Evolutionary conservation across 2,113 vertebrate species (phyloP), one percentile per base, ranked within the genome.

Genomic region (Etheostoma cragini): DNA sequence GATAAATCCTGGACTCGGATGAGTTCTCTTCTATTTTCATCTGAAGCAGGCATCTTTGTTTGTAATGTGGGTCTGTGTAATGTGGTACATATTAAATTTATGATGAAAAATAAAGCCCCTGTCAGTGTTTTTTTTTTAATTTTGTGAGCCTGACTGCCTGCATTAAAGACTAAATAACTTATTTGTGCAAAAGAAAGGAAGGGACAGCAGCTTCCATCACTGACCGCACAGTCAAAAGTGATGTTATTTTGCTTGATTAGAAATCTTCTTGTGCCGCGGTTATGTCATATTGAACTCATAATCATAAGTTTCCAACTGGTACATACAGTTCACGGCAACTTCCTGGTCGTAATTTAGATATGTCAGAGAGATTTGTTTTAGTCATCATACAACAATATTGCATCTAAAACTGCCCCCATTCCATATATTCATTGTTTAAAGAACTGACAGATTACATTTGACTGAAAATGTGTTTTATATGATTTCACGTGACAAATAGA

Each of bases 51-150:
- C 2, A 5, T 68, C n/a, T 68, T 2, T 45, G 0, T 80, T 24
- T 83, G 24, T 78, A 16, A 53, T 61, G 15, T 87, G 26, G 67
- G 13, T 69, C 15, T 78, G 47, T 67, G 47, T 77, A 1, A 66
- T 80, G 58, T 81, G 61, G 26, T 86, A 30, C 54, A 82, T 78
- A 91, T 86, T 83, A 81, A 87, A 91, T 49, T 6, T 65, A 0
- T 42, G 3, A 57, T 80, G 38, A 2, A 76, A 76, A 80, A 14
- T 64, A 4, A 24, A 0, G 1, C 10, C 8, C 13, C 1, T 68
- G 8, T 56, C 5, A 11, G 2, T 56, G 49, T 0, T 46, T 72
- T 57, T 30, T 30, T 1, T 30, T 1, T 30, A 3, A 1, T 1
- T 4, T 2, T 30, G 30, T 30, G 30, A 0, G 30, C 30, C 30